Conservation (phyloP, 2,797 vertebrate species). For the Notolepis coatsorum region DNA sequence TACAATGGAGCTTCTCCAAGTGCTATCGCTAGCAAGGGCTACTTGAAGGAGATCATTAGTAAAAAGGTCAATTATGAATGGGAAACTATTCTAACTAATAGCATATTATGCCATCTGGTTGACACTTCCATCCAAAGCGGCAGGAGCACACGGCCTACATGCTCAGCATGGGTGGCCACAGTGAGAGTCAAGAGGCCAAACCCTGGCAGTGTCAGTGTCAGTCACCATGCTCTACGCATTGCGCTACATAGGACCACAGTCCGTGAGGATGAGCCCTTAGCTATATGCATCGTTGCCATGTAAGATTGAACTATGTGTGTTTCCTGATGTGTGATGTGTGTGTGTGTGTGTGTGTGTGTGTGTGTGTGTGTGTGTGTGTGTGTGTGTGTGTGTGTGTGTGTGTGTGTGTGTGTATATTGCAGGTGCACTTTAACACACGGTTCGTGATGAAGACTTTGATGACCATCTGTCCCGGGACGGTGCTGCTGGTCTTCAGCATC, state of each 20-base stretch:
- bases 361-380: neutral
- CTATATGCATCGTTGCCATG: no score
- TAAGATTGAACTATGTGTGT: no score
- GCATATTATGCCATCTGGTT: no score
- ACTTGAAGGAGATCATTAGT: constrained; percentile 47
- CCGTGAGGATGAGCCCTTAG: no score
- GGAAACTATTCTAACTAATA: constrained; percentile 1
- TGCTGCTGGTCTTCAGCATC: constrained; percentile 98
- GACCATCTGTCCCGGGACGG: constrained; percentile 98
- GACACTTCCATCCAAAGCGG: neutral
- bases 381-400: constrained; percentile 15
- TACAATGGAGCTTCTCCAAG: constrained; percentile 45
- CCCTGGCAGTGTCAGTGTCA: no score
- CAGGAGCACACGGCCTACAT: no score
- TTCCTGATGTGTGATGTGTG: constrained; percentile 1
- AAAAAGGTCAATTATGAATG: constrained; percentile 30
- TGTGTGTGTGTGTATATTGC: constrained; percentile 50
- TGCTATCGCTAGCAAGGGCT: constrained; percentile 31
- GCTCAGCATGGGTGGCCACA: no score
- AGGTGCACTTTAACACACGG: constrained; percentile 99
- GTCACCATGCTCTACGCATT: no score
- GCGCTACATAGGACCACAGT: no score
- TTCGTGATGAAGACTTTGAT: constrained; percentile 99
- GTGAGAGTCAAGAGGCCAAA: no score
- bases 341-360: constrained; percentile 6